Conservation (phyloP, 2,797 vertebrate genomes). For the Tauraco hartlaubi region DNA sequence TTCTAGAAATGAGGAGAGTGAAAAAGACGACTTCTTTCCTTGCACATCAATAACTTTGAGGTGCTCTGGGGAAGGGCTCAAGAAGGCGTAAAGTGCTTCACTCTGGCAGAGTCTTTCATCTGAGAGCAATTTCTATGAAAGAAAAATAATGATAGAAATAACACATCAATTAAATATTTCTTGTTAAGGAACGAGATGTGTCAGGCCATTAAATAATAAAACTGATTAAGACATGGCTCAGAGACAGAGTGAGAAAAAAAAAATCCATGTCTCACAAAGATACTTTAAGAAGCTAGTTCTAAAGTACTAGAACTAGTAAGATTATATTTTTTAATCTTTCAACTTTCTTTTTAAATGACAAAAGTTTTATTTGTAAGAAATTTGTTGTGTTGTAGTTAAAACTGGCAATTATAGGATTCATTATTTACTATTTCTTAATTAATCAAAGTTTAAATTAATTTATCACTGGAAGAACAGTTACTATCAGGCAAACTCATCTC, state of each 20-base stretch:
- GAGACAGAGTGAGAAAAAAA: not conserved
- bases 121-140: conserved; percentile 86
- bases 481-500: not conserved
- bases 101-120: conserved; percentile 96
- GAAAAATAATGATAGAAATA: conserved; percentile 13
- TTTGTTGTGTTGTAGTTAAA: not conserved
- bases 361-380: not conserved
- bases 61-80: conserved; percentile 96
- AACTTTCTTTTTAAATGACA: not conserved
- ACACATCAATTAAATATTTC: not conserved
- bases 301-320: not conserved
- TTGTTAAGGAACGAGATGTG: not conserved
- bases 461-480: not conserved
- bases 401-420: not conserved
- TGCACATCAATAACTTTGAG: conserved; percentile 94
- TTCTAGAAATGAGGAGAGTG: conserved; percentile 95
- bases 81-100: conserved; percentile 96
- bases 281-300: not conserved
- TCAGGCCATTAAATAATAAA: not conserved
- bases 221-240: not conserved
- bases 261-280: not conserved
- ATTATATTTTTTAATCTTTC: not conserved
- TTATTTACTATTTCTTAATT: not conserved
- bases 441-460: not conserved
- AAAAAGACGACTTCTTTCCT: conserved; percentile 93